Evolutionary conservation across 2,113 vertebrate species (phyloP).

Genomic region (Psilopsiagon aymara): DNA sequence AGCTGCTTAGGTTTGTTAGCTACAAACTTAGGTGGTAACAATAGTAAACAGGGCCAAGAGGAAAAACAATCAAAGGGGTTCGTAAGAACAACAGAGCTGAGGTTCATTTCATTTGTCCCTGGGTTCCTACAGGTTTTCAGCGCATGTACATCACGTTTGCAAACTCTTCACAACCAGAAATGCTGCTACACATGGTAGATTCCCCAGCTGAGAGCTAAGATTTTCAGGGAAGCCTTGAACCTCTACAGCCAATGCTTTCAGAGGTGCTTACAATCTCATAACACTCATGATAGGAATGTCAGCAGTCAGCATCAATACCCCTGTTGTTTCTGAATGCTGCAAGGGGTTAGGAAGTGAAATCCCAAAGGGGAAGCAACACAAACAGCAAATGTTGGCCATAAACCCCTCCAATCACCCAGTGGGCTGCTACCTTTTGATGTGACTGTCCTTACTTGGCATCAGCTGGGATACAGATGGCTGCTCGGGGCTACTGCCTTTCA

Average conservation of each 20-base stretch:
- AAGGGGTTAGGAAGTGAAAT: background rate
- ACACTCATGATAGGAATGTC: too few relatives aligned
- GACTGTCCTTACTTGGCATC: background rate
- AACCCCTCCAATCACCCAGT: rapidly evolving
- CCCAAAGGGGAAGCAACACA: background rate
- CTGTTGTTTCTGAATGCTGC: background rate
- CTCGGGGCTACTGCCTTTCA: background rate
- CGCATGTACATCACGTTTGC: rapidly evolving
- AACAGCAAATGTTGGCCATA: background rate
- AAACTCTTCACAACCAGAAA: background rate
- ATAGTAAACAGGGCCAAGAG: background rate
- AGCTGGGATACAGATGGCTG: constrained; percentile 18
- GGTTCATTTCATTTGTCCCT: background rate
- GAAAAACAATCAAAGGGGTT: background rate
- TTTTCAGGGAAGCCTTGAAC: background rate
- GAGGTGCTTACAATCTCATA: background rate
- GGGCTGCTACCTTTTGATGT: background rate
- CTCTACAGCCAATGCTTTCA: background rate
- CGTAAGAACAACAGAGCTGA: background rate
- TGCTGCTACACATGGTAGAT: rapidly evolving
- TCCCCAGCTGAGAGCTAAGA: background rate
- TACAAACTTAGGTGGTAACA: background rate
- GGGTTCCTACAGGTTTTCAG: background rate
- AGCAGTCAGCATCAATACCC: background rate
- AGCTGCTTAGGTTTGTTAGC: background rate